Percentiles rank a stretch among this genome's conserved stretches.
Evolutionary conservation across 2,888 invertebrate genomes (phyloP).

Genomic region (Ennomos quercinarius): DNA sequence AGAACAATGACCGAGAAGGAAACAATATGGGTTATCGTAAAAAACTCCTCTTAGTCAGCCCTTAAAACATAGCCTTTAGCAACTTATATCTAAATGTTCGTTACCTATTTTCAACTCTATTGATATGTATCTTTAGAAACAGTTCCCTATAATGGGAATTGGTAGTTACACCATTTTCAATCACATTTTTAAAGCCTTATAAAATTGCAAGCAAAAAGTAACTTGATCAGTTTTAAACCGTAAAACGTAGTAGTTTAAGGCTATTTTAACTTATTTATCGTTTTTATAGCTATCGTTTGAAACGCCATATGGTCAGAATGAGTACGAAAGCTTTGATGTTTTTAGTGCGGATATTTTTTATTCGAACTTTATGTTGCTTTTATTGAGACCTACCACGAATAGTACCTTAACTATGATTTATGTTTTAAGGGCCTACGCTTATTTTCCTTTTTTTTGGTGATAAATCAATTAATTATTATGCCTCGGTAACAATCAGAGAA

Average conservation of each 20-base stretch:
- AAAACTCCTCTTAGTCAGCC: conserved; percentile 23
- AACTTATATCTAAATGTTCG: not conserved
- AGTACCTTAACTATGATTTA: not conserved
- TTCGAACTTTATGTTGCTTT: conserved; percentile 13
- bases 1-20: conserved; percentile 23
- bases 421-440: too few relatives aligned
- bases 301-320: conserved; percentile 26
- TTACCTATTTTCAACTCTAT: conserved; percentile 17
- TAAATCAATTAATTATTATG: too few relatives aligned
- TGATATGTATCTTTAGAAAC: conserved; percentile 4
- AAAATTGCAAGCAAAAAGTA: conserved; percentile 18
- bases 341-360: conserved; percentile 20
- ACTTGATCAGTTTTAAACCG: conserved; percentile 4
- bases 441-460: too few relatives aligned
- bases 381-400: conserved; percentile 21
- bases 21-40: conserved; percentile 26
- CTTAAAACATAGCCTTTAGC: conserved; percentile 8
- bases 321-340: conserved; percentile 24
- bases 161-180: conserved; percentile 17
- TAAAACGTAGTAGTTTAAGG: not conserved
- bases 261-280: conserved; percentile 1
- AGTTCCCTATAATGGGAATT: conserved; percentile 10
- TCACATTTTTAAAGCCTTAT: conserved; percentile 13
- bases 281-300: conserved; percentile 19
- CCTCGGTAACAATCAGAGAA: too few relatives aligned